Percentiles rank a stretch among this genome's conserved stretches.
Evolutionary conservation across 2,888 invertebrate genomes (phyloP).

Genomic region (Orthonevra nobilis): DNA sequence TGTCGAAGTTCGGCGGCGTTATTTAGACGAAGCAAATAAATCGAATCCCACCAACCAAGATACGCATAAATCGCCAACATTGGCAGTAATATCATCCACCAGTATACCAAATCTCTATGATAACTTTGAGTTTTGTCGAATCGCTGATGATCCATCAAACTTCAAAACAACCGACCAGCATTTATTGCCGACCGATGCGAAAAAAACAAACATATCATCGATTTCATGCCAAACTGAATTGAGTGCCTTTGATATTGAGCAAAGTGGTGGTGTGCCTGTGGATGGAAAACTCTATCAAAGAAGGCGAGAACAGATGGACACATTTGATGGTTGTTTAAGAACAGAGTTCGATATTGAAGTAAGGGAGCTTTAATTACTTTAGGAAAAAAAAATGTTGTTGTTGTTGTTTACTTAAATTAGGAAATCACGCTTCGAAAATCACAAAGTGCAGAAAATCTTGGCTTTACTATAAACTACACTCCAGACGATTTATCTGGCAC

Average conservation of each 20-base stretch:
- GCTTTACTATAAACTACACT: slow-evolving; percentile 85
- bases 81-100: slow-evolving; percentile 49
- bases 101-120: slow-evolving; percentile 10
- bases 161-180: not conserved
- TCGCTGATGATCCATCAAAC: not conserved
- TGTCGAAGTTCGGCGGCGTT: slow-evolving; percentile 81
- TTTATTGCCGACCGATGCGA: slow-evolving; percentile 4
- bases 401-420: slow-evolving; percentile 74
- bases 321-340: slow-evolving; percentile 79
- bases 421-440: slow-evolving; percentile 83
- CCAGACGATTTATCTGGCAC: slow-evolving; percentile 76
- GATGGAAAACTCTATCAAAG: slow-evolving; percentile 22
- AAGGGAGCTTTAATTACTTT: too few relatives aligned
- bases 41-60: slow-evolving; percentile 59
- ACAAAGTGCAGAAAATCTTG: slow-evolving; percentile 83
- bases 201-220: slow-evolving; percentile 40
- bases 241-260: slow-evolving; percentile 39
- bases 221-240: slow-evolving; percentile 67
- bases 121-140: slow-evolving; percentile 11
- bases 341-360: slow-evolving; percentile 82
- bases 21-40: slow-evolving; percentile 50
- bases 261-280: not conserved
- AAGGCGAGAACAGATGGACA: slow-evolving; percentile 11
- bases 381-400: not conserved
- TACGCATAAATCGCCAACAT: slow-evolving; percentile 35